Conservation (phyloP, 2,888 invertebrate genomes). For the Deilephila porcellus region DNA sequence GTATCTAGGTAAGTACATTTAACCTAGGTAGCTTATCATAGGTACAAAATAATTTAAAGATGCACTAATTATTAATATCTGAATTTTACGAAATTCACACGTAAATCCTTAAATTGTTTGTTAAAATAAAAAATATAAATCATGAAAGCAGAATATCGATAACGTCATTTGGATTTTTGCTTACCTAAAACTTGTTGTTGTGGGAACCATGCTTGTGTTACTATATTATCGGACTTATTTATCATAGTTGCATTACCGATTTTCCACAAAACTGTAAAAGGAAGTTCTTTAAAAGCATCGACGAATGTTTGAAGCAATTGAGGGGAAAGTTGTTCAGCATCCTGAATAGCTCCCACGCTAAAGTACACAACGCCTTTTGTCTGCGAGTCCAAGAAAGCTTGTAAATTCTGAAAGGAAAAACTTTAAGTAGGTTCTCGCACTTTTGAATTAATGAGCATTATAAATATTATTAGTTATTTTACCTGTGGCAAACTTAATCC, state of each 20-base stretch:
- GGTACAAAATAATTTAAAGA: no score
- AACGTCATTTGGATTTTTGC: background rate
- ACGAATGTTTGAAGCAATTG: conserved; percentile 68
- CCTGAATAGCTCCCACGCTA: conserved; percentile 80
- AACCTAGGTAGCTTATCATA: background rate
- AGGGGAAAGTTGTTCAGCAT: conserved; percentile 70
- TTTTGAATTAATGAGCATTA: background rate
- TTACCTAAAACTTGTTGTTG: conserved; percentile 84
- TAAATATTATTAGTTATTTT: conserved; percentile 33
- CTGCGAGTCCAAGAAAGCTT: conserved; percentile 66
- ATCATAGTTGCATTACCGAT: conserved; percentile 73
- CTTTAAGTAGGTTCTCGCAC: background rate
- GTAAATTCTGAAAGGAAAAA: conserved; percentile 62
- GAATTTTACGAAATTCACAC: no score
- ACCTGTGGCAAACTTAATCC: conserved; percentile 65
- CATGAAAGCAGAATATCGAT: background rate
- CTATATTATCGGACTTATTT: conserved; percentile 74
- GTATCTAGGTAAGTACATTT: background rate
- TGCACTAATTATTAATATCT: no score
- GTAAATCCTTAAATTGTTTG: no score
- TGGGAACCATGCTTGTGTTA: conserved; percentile 79
- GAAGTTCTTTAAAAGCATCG: conserved; percentile 76
- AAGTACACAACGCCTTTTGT: conserved; percentile 78
- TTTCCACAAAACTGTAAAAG: conserved; percentile 82
- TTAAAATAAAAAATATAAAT: no score